Percentiles rank a stretch among this genome's conserved stretches.
Evolutionary conservation across 1,140 invertebrate genomes (phyloP).

Genomic region (Eurosta solidaginis): DNA sequence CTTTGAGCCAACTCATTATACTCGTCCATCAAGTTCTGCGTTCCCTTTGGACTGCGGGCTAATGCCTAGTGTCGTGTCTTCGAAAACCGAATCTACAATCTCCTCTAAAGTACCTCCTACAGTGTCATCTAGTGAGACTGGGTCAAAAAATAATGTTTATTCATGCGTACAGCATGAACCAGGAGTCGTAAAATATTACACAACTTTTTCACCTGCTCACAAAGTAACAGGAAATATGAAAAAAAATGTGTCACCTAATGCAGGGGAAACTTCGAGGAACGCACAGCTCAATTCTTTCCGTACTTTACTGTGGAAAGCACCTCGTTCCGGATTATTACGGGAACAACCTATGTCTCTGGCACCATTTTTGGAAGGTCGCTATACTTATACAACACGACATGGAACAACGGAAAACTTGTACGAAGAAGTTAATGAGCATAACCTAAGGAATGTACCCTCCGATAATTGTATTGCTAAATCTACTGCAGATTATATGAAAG

Average conservation of each 20-base stretch:
- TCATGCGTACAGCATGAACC: slow-evolving; percentile 80
- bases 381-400: slow-evolving; percentile 77
- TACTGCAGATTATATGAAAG: slow-evolving; percentile 70
- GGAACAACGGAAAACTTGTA: slow-evolving; percentile 87
- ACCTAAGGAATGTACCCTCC: slow-evolving; percentile 62
- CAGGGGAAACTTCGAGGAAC: slow-evolving; percentile 47
- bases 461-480: slow-evolving; percentile 63
- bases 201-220: slow-evolving; percentile 69
- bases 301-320: slow-evolving; percentile 54
- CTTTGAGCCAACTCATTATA: slow-evolving; percentile 62
- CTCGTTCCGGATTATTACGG: slow-evolving; percentile 48
- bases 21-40: slow-evolving; percentile 48
- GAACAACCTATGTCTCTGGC: slow-evolving; percentile 47
- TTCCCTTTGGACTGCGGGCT: slow-evolving; percentile 56
- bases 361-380: slow-evolving; percentile 56
- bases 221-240: slow-evolving; percentile 51
- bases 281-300: slow-evolving; percentile 59
- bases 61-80: slow-evolving; percentile 53
- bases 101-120: slow-evolving; percentile 30
- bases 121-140: slow-evolving; percentile 33
- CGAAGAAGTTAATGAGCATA: slow-evolving; percentile 77
- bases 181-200: slow-evolving; percentile 63
- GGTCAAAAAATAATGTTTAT: slow-evolving; percentile 65
- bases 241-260: neutral
- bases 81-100: slow-evolving; percentile 48